Evolutionary conservation across 2,888 invertebrate species (phyloP), one percentile per base, ranked within the genome.

Genomic region (Catocala nupta): DNA sequence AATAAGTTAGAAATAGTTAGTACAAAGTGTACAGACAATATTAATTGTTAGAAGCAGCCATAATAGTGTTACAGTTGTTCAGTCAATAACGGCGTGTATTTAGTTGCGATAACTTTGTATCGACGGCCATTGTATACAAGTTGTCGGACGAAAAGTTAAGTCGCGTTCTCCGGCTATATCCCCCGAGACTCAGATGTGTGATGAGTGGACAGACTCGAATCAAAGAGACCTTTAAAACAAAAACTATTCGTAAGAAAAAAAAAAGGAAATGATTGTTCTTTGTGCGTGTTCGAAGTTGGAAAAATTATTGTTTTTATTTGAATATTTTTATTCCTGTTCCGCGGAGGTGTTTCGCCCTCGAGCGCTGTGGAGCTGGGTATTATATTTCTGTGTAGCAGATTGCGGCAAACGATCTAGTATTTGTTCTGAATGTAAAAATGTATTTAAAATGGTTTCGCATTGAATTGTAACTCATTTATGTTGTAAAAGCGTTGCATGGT

Each of bases 41-140:
- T 2, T 45, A 55, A 12, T 45, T 45, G 34, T 7, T 36, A n/a
- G 33, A 43, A 13, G n/a, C 12, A 5, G 33, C 12, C n/a, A n/a
- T 71, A 65, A 70, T 55, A 66, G 58, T 64, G 58, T 61, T 64
- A 49, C 10, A 39, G 54, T 70, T 68, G 64, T 63, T 53, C 33
- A 65, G 69, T 69, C 71, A 62, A 73, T 71, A 65, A 47, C 49
- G 55, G 57, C 61, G 51, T 43, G 58, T 68, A 68, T 68, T 68
- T 67, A 63, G 70, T 61, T 13, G 57, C 51, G 71, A 59, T 64
- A 73, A 75, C 63, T 73, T 73, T 69, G 65, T 73, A 68, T 59
- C 68, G 48, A 62, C 62, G 62, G 49, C 55, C 66, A 52, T 68
- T 63, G 67, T 39, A 9, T 64, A 56, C 59, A 73, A 76, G 60